Base-by-base conservation (phyloP, 2,888 invertebrate genomes). In the Polyommatus iphigenia region DNA sequence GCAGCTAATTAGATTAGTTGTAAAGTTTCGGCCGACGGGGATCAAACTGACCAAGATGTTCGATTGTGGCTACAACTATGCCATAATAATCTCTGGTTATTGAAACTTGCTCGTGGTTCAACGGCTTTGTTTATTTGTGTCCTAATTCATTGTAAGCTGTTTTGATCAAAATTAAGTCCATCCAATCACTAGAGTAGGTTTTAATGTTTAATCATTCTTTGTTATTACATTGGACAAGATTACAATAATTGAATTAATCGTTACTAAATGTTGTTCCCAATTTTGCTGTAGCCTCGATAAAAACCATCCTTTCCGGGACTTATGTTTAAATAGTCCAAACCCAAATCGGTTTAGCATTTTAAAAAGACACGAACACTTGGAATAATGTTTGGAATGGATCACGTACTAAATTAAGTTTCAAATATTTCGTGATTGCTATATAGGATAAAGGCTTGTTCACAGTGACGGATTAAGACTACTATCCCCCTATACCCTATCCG, bases 1-100 rank as follows among this genome's bases (percentile, higher is more conserved):
- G 81, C 83, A 82, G 83, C 84, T 90, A 89, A 90, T 89, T 89
- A 88, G 88, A 90, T 89, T 90, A 89, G 87, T 90, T 82, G 85
- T 82, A 81, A 87, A 88, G 85, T 87, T 87, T 82, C 81, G 82
- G 79, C 81, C 83, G 80, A 80, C 79, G 81, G 79, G 79, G 78
- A 80, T 84, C 84, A 85, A 85, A 83, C 85, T 85, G 87, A 85
- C 87, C 86, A 85, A 84, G 85, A 86, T 82, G 83, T 81, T 84
- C 83, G 82, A 82, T 85, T 83, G 85, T 80, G 84, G 85, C 81
- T 80, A 82, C 80, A 88, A 87, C 87, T 85, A 84, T 84, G 83
- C 80, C 80, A 80, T 82, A 79, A 81, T 80, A 82, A 82, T 77
- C 62, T 71, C 32, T 71, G 73, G 78, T 24, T 78, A 78, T 77